Percentiles rank a stretch among this genome's conserved stretches.
These are phyloP conservation scores for Pangasius mekongensis DNA, from an alignment of 2,797 vertebrate species.

Conservation along the genomic window DNA sequence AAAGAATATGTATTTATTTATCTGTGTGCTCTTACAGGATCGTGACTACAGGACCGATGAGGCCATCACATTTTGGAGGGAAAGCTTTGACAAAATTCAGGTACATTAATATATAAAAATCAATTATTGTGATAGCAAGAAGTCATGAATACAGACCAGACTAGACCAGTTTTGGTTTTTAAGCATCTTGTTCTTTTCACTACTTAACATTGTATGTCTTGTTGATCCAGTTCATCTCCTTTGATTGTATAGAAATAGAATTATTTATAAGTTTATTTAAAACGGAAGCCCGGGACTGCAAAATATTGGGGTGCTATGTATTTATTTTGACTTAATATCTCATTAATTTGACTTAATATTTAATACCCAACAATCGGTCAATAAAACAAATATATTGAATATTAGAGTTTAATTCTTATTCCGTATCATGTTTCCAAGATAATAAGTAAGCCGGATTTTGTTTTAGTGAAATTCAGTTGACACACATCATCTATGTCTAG, in stretches of 20 bases:
- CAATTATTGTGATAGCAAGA: neutral
- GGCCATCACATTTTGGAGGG: slow-evolving; percentile 77
- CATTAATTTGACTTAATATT: neutral
- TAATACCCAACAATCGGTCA: neutral
- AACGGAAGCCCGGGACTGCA: neutral
- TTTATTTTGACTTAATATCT: neutral
- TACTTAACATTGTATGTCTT: neutral
- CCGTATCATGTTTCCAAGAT: neutral
- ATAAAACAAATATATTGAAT: neutral
- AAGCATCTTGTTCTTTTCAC: neutral
- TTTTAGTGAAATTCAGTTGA: no score
- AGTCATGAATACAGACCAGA: neutral
- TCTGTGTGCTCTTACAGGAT: slow-evolving; percentile 54
- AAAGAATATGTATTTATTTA: neutral
- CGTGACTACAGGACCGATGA: slow-evolving; percentile 70
- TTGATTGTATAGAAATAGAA: neutral
- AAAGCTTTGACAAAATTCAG: slow-evolving; percentile 71
- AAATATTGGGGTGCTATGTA: neutral
- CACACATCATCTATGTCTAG: no score
- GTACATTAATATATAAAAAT: slow-evolving; percentile 51
- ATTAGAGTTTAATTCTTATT: neutral
- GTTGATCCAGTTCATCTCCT: no score
- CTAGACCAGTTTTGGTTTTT: neutral
- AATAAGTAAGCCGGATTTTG: no score
- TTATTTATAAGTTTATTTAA: neutral